Base-by-base conservation (phyloP, 2,113 vertebrate genomes). In the Tricholaema leucomelas region DNA sequence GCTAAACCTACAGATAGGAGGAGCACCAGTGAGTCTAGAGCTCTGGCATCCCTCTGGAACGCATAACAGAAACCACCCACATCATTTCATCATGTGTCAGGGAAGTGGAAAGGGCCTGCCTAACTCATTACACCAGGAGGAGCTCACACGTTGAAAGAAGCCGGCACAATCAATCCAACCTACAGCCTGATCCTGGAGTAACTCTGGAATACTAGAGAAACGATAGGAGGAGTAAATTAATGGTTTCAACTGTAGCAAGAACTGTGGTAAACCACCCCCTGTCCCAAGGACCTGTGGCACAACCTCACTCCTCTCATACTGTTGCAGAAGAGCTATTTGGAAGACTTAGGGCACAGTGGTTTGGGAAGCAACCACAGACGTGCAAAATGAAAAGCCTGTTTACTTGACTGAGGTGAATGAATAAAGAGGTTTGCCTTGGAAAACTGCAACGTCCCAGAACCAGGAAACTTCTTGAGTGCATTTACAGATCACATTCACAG, bases 401-500 rank as follows among this genome's bases (percentile, higher is more conserved):
- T 52, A 48, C 58, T 75, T 42, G 71, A 64, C 70, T 75, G 61
- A 48, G 66, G 38, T 56, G 77, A 88, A 81, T 35, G 73, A 90
- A 78, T 52, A 6, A 71, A 90, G 69, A 86, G 46, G 54, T 90
- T 84, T 81, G 73, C 40, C 65, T 67, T 52, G 70, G 86, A 86
- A 85, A 75, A 63, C 70, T 86, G 70, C 50, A 54, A 0, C 0
- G 7, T 83, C 80, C 35, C 73, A 81, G 70, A 50, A 88, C 25
- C 74, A 78, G 85, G 36, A 84, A 93, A 88, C 74, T 75, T 69
- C 54, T 44, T 7, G 65, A 72, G 70, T 3, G 38, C 77, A 6
- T 77, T 72, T 81, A 63, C 80, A 78, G 86, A 77, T 84, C 88
- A 78, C 88, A 78, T 31, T 56, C 73, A 12, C 64, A 58, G 87